Evolutionary conservation across 1,140 invertebrate species (phyloP).

Genomic region (Asobara japonica): DNA sequence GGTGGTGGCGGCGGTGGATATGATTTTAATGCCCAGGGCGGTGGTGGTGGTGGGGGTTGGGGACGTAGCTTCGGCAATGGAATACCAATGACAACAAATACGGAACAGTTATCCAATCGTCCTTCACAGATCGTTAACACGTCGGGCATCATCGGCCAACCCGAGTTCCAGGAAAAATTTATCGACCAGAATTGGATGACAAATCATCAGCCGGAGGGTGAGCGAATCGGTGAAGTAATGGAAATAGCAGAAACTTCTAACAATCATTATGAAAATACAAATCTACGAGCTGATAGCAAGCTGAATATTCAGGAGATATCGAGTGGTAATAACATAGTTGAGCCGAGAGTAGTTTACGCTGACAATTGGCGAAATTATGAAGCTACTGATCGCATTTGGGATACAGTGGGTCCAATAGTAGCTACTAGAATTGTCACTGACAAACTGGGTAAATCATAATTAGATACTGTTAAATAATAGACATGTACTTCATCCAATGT

Average conservation of each 20-base stretch:
- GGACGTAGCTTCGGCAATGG: slow-evolving; percentile 57
- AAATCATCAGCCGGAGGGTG: neutral
- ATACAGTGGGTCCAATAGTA: slow-evolving; percentile 16
- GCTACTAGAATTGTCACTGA: neutral
- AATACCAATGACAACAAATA: slow-evolving; percentile 24
- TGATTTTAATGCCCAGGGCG: slow-evolving; percentile 35
- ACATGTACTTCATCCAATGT: neutral
- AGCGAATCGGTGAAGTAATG: slow-evolving; percentile 16
- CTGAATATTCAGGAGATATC: neutral
- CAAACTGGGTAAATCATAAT: slow-evolving; percentile 1
- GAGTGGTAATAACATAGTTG: slow-evolving; percentile 7
- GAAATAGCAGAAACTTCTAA: neutral
- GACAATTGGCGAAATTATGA: slow-evolving; percentile 36
- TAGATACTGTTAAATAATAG: neutral
- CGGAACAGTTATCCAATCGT: slow-evolving; percentile 14
- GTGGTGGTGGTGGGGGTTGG: slow-evolving; percentile 55
- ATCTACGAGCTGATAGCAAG: neutral
- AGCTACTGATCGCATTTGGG: slow-evolving; percentile 26
- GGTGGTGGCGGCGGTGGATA: slow-evolving; percentile 49
- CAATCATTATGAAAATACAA: neutral
- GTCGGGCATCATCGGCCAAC: neutral
- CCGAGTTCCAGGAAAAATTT: neutral
- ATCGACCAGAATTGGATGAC: neutral
- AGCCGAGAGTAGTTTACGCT: slow-evolving; percentile 6
- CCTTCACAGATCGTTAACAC: slow-evolving; percentile 14